phyloP scores from a whole-genome alignment of 2,797 vertebrate species.

The Rhinatrema bivittatum region DNA sequence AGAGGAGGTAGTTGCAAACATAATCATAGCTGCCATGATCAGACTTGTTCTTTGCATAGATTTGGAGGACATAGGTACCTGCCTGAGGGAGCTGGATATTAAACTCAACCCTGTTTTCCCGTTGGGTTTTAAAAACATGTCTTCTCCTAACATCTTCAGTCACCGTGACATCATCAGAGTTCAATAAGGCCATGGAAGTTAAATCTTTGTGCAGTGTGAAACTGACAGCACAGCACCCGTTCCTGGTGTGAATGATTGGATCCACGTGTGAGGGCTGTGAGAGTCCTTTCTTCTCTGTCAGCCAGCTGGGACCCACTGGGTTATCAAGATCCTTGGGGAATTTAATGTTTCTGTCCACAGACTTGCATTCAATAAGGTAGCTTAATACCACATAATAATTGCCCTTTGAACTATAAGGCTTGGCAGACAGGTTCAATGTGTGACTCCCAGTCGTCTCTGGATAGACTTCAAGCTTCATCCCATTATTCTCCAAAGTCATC shows the following conservation, averaged over 20 bases:
- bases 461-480: constrained; percentile 62
- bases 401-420: constrained; percentile 14
- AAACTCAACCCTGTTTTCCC: constrained; percentile 44
- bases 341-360: constrained; percentile 32
- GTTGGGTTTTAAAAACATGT: constrained; percentile 50
- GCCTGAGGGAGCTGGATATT: constrained; percentile 58
- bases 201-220: constrained; percentile 51
- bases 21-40: constrained; percentile 50
- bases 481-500: constrained; percentile 45
- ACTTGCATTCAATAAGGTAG: constrained; percentile 51
- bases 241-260: constrained; percentile 54
- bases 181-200: constrained; percentile 46
- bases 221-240: constrained; percentile 54
- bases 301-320: constrained; percentile 66
- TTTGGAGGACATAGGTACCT: constrained; percentile 55
- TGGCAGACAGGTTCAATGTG: constrained; percentile 61
- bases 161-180: constrained; percentile 24
- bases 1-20: constrained; percentile 66
- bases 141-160: constrained; percentile 30
- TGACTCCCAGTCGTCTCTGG: constrained; percentile 53
- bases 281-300: constrained; percentile 58
- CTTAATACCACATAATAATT: constrained; percentile 44
- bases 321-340: constrained; percentile 52
- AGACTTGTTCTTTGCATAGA: constrained; percentile 58
- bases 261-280: constrained; percentile 37